Evolutionary conservation across 92 coral and sea anemone genomes (phyloP), one percentile per base, ranked within the genome.

Genomic region (Umimayanthus chanpuru): DNA sequence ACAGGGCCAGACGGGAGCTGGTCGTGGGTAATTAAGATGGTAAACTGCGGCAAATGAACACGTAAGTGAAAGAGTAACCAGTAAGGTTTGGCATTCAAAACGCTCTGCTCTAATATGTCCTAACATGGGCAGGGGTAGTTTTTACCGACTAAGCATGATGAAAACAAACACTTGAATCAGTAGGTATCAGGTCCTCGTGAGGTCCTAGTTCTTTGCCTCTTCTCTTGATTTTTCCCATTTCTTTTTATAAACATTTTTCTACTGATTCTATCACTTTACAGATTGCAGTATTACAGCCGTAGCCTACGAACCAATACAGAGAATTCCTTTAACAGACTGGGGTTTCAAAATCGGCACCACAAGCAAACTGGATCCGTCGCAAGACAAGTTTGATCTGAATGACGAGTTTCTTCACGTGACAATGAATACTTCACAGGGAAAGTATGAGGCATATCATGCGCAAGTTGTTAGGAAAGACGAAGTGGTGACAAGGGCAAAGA

Each of bases 391-490:
- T 80, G 47, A 90, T 49, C 80, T 96, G 11, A 88, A 89, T 41
- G 90, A 93, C 29, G 98, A 96, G 87, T 96, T 96, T 86, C 78
- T 96, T 20, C 96, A 92, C 70, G 94, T 96, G 10, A 90, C 93
- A 50, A 94, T 91, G 10, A 81, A 55, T 11, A 85, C 94, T 56
- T 83, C 93, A 41, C 91, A 93, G 43, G 73, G 85, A 65, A 91
- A 71, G n/a, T 90, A 92, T 88, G 90, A 83, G 55, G 97, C 93
- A 65, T 96, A 86, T 86, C 98, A 96, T 84, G 99, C 98, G 36
- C 94, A 96, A 78, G 94, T 92, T 70, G 88, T 92, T 3, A 88
- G 94, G 77, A 96, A 91, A 80, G 85, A 88, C 30, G 91, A 93
- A 29, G 97, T 93, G 65, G 55, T 91, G 28, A 70, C 89, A 30